Base-by-base conservation (phyloP, 2,797 vertebrate species). In the Myripristis murdjan region DNA sequence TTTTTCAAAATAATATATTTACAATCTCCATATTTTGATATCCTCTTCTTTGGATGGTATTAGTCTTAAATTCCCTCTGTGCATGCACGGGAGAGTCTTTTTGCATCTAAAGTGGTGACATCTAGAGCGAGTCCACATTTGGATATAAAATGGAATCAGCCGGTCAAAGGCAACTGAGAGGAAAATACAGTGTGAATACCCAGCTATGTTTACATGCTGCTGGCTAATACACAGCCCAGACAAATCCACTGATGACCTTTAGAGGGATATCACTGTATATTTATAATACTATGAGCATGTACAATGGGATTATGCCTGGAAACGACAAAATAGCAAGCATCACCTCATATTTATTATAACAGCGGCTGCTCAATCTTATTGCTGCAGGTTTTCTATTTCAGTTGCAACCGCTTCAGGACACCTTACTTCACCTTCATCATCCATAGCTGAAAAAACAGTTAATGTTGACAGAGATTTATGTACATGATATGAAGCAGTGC, bases 191-290 rank as follows among this genome's bases (percentile, higher is more conserved):
- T 53, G 49, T 62, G 23, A 39, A 56, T 60, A 48, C 8, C 69
- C 46, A 62, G 35, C 37, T 61, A 7, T 64, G 10, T 71, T 57
- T 48, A 62, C 23, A 35, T 58, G 72, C 46, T 11, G 57, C 33
- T 53, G 46, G 68, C 46, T 70, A 35, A 60, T 52, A 62, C 7
- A 20, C 48, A 37, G 57, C n/a, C 43, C 52, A 70, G 72, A 72
- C 20, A 71, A 70, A 85, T 76, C 75, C 57, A 54, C 41, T 15
- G 2, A 69, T 87, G 73, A 82, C 71, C 77, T 85, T 89, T 66
- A 52, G 22, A 61, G 48, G 31, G 23, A 77, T 68, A 61, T 72
- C 37, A 18, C 28, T 58, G 54, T 18, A 26, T 15, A 79, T 86
- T 60, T 62, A 39, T 64, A 56, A 73, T 54, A 73, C 73, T 53